Percentiles rank a stretch among this genome's conserved stretches.
Conservation (phyloP, 2,888 invertebrate genomes). For the Latrodectus elegans region DNA sequence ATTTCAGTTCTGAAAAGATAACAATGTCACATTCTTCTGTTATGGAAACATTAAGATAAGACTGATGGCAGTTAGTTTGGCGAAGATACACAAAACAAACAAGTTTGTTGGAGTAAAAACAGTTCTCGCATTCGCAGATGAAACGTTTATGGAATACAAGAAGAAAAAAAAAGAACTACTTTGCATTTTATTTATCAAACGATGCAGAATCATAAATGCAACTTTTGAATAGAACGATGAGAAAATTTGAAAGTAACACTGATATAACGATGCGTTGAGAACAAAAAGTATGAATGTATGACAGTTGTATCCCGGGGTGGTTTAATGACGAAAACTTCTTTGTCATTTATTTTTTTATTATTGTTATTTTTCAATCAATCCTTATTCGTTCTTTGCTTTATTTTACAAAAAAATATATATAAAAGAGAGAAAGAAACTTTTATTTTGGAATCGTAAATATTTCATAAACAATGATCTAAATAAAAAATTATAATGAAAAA, state of each 20-base stretch:
- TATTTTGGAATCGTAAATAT: no score
- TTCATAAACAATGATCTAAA: no score
- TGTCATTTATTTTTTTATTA: neutral
- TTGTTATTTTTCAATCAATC: no score
- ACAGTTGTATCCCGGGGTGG: neutral
- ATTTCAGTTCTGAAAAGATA: constrained; percentile 12
- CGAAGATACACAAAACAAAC: neutral
- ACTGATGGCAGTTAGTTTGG: constrained; percentile 21
- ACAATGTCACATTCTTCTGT: constrained; percentile 43
- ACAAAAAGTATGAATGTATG: neutral
- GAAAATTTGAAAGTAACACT: neutral
- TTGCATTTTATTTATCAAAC: neutral
- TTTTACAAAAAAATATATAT: no score
- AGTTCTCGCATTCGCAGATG: neutral
- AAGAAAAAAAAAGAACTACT: neutral
- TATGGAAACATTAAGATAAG: constrained; percentile 43
- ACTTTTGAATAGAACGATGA: neutral
- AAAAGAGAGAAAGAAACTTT: no score
- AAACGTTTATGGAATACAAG: neutral
- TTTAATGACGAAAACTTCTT: neutral
- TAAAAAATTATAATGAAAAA: no score
- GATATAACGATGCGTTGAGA: neutral
- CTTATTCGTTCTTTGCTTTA: no score
- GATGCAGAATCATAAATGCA: neutral
- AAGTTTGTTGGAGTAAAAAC: neutral